Percentiles rank a stretch among this genome's conserved stretches.
Evolutionary conservation across 2,797 vertebrate genomes (phyloP).

Genomic region (Alfaro cultratus): DNA sequence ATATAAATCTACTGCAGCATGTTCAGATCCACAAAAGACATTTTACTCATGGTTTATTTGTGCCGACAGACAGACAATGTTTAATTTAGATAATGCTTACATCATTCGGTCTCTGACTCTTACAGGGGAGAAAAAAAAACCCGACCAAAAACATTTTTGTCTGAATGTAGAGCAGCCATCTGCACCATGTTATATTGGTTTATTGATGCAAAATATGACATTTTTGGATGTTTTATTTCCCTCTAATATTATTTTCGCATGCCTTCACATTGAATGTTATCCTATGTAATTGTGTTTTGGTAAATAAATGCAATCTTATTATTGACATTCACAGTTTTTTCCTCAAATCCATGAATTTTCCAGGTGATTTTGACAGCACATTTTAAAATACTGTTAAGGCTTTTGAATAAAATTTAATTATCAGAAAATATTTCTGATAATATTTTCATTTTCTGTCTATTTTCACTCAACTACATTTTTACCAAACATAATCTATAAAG

Average conservation of each 20-base stretch:
- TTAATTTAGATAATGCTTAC: constrained; percentile 18
- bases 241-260: not conserved
- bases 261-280: not conserved
- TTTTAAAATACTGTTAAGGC: not conserved
- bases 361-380: not conserved
- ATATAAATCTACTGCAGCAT: constrained; percentile 30
- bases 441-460: not conserved
- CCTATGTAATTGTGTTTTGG: not conserved
- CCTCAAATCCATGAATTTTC: not conserved
- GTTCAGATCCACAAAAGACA: constrained; percentile 28
- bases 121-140: not conserved
- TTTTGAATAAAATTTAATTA: not conserved
- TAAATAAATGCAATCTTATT: not conserved
- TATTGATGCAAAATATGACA: not conserved
- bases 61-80: constrained; percentile 34
- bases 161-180: not conserved
- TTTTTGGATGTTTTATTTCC: not conserved
- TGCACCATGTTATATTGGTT: not conserved
- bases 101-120: constrained; percentile 32
- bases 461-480: not conserved
- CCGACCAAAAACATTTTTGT: not conserved
- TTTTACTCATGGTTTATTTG: constrained; percentile 17
- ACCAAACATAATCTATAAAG: not conserved
- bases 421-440: not conserved
- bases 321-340: not conserved